Base-by-base conservation (phyloP, 1,140 invertebrate species). In the Eriosoma lanigerum region DNA sequence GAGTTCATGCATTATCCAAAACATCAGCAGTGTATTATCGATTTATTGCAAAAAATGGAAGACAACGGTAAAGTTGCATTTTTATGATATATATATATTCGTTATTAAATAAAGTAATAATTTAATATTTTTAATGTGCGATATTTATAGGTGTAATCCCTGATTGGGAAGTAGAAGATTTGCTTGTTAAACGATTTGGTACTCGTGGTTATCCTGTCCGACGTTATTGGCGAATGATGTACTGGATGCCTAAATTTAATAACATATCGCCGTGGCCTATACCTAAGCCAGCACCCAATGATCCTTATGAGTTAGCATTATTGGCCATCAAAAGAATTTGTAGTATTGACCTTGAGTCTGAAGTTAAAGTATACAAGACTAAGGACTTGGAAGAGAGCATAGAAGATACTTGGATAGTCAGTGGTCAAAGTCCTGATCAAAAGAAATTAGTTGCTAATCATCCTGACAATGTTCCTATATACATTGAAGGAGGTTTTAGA, bases 161-260 rank as follows among this genome's bases (percentile, higher is more conserved):
- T 0, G 97, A 99, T 86, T 87, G 88, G 66, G 95, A 98, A 86
- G 90, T 95, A 85, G 91, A 96, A 83, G 86, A 89, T 80, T 92
- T 97, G 83, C 85, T 99, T 0, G 82, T 92, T 12, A 93, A 93
- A 84, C 90, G 92, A 56, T 99, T 98, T 88, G 96, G 97, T 0
- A 87, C 88, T 80, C 87, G 91, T 83, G 91, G 91, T 15, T 89
- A 91, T 84, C 93, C 94, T 0, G 85, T 95, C 17, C 87, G 93
- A 81, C 98, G 97, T 85, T 94, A 91, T 84, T 92, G 91, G 88
- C 88, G 96, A 64, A 96, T 98, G 93, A 91, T 95, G 88, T 99
- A 99, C 85, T 99, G 98, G 98, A 93, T 98, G 92, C 96, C 97
- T 5, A 99, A 99, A 86, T 96, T 99, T 84, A 94, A 92, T 84